Percentiles rank a stretch among this genome's conserved stretches.
phyloP scores from a whole-genome alignment of 2,888 invertebrate genomes.

The Erebia ligea region DNA sequence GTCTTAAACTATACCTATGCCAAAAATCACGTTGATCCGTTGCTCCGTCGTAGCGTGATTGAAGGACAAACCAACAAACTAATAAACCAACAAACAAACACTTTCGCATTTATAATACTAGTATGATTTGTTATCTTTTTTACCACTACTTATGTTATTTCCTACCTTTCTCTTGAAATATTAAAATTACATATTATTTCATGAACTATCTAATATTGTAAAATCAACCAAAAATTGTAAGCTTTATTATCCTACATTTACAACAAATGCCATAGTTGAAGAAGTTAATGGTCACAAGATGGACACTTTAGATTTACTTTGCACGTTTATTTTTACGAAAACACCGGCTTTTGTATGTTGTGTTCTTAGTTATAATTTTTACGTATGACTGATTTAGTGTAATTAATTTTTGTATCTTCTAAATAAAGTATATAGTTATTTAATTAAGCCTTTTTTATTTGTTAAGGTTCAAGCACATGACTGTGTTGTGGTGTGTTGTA shows the following conservation, averaged over 20 bases:
- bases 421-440: constrained; percentile 60
- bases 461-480: not conserved
- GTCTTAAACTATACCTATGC: too few species aligned
- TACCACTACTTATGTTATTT: not conserved
- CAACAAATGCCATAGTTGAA: not conserved
- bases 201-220: not conserved
- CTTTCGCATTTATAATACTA: too few species aligned
- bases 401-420: constrained; percentile 55
- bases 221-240: constrained; percentile 30
- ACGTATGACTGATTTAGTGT: constrained; percentile 78
- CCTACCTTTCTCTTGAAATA: not conserved
- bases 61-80: too few species aligned
- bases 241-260: constrained; percentile 23
- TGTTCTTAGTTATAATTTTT: constrained; percentile 48
- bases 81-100: too few species aligned
- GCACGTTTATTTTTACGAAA: constrained; percentile 35
- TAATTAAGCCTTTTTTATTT: constrained; percentile 47
- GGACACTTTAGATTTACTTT: constrained; percentile 9
- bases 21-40: too few species aligned
- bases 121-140: not conserved
- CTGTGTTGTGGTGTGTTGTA: not conserved
- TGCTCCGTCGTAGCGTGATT: too few species aligned
- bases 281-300: not conserved
- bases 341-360: constrained; percentile 46
- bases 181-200: not conserved